These are phyloP conservation scores for Chloropsis cyanopogon DNA, from an alignment of 2,113 vertebrate genomes.

Conservation along the genomic window DNA sequence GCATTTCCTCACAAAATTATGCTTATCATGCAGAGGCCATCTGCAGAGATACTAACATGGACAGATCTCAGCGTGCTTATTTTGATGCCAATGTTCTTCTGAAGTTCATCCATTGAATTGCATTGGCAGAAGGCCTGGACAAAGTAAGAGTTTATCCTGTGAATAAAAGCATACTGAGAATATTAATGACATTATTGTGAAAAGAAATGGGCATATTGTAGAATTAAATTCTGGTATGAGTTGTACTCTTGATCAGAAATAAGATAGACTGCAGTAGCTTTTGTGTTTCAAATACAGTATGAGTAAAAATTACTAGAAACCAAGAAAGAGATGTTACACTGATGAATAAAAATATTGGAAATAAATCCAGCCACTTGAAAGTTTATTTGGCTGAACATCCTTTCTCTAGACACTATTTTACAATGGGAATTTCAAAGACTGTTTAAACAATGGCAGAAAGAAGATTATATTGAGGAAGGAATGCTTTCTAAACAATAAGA, in stretches of 20 bases:
- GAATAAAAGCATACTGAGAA: neutral
- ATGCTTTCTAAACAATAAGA: neutral
- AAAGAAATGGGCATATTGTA: neutral
- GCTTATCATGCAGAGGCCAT: neutral
- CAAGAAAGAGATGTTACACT: neutral
- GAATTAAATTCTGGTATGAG: neutral
- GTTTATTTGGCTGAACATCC: neutral
- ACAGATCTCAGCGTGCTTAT: neutral
- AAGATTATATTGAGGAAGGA: neutral
- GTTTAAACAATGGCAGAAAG: neutral
- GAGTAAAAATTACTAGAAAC: neutral
- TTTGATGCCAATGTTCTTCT: conserved; percentile 4
- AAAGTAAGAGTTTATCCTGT: neutral
- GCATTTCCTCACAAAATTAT: neutral
- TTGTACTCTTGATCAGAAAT: neutral
- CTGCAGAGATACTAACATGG: neutral
- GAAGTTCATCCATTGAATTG: neutral
- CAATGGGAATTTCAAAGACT: neutral
- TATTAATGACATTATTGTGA: neutral
- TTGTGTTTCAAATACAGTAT: neutral
- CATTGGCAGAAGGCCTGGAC: neutral
- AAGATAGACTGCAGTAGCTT: neutral
- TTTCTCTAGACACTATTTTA: neutral
- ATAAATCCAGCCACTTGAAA: neutral
- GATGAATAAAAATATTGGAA: neutral